A percentile compares a stretch with the other conserved stretches of the same genome.
Conservation (phyloP, 1,140 invertebrate species). For the Pectinophora gossypiella region DNA sequence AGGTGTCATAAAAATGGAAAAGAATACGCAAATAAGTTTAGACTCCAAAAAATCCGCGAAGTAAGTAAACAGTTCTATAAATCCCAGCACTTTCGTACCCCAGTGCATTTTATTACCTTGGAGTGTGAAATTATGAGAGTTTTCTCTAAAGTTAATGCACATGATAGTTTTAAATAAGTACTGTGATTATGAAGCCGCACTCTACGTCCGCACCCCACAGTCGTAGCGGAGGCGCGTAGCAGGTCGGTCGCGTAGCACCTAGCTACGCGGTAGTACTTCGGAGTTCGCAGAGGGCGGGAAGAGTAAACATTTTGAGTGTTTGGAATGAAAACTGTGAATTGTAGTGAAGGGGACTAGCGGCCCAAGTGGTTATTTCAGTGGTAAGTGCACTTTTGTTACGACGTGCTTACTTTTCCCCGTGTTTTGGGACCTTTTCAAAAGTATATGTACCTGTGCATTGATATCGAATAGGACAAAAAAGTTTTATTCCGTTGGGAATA, state of each 20-base stretch:
- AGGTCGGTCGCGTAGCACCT: not conserved
- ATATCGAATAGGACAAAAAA: no score
- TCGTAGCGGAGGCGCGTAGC: not conserved
- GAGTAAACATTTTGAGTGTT: not conserved
- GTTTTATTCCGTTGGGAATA: no score
- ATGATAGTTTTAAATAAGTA: not conserved
- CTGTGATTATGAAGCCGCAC: not conserved
- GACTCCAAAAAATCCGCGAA: no score
- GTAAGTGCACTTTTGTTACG: not conserved
- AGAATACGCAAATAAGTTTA: no score
- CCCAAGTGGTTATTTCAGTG: not conserved
- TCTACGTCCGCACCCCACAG: not conserved
- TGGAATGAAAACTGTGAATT: not conserved
- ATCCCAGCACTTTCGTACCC: not conserved
- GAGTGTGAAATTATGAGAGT: not conserved
- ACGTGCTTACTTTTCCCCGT: no score
- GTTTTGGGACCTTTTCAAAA: no score
- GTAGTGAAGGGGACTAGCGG: not conserved
- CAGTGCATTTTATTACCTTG: not conserved
- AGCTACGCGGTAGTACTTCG: not conserved
- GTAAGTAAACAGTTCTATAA: not conserved
- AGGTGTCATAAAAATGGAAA: no score
- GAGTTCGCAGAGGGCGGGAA: not conserved
- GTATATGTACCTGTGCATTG: no score
- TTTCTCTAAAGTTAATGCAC: not conserved